phyloP scores from a whole-genome alignment of 1,140 invertebrate genomes.

The Bathynomus jamesi region DNA sequence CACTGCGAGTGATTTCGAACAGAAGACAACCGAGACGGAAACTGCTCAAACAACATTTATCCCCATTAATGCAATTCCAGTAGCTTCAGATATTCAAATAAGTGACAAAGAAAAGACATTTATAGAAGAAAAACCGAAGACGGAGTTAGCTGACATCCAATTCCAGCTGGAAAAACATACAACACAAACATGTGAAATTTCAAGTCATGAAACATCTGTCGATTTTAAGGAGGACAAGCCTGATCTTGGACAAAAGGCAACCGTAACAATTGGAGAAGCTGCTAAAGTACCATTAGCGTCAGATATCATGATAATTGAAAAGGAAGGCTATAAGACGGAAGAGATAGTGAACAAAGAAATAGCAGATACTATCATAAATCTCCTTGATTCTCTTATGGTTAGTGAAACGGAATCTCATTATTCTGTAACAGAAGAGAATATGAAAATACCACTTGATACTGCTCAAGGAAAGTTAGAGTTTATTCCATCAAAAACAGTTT shows the following conservation, averaged over 20 bases:
- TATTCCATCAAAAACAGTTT: no score
- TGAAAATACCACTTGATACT: no score
- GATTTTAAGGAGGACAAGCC: not conserved
- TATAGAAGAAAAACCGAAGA: not conserved
- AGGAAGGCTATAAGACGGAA: not conserved
- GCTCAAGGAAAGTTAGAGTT: no score
- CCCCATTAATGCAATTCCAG: not conserved
- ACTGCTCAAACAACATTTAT: conserved; percentile 37
- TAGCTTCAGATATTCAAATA: not conserved
- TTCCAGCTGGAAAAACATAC: not conserved
- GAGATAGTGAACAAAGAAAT: not conserved
- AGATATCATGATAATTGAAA: not conserved
- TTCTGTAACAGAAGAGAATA: not conserved
- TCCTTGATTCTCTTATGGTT: not conserved
- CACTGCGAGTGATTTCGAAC: not conserved
- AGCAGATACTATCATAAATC: conserved; percentile 39
- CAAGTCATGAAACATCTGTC: not conserved
- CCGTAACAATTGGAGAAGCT: not conserved
- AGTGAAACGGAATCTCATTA: not conserved
- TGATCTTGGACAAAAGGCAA: not conserved
- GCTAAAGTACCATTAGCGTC: not conserved
- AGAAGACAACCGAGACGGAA: conserved; percentile 12
- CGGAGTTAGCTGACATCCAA: not conserved
- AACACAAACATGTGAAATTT: not conserved
- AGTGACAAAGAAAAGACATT: not conserved